Evolutionary conservation across 1,140 invertebrate genomes (phyloP).

Genomic region (Homalodisca vitripennis): DNA sequence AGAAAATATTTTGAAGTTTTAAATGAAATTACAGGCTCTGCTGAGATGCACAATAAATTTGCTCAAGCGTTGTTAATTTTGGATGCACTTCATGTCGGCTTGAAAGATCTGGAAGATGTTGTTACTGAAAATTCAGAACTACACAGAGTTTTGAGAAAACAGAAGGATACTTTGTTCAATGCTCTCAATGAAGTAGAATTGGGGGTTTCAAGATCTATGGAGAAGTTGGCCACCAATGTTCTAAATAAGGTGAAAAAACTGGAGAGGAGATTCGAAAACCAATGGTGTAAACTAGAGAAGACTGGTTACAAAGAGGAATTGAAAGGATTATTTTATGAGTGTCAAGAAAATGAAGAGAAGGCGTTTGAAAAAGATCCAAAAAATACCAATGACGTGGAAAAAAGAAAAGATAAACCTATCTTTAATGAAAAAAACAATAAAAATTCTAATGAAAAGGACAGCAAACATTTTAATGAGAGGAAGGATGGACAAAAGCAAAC

Average conservation of each 20-base stretch:
- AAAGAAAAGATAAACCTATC: not conserved
- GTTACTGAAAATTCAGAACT: slow-evolving; percentile 16
- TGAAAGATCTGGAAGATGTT: not conserved
- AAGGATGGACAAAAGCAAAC: not conserved
- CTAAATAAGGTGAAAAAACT: not conserved
- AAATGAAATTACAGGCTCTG: not conserved
- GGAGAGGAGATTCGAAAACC: not conserved
- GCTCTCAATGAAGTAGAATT: not conserved
- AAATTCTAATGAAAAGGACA: not conserved
- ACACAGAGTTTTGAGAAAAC: not conserved
- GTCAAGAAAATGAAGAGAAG: not conserved
- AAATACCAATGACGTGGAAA: no score
- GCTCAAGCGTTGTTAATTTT: slow-evolving; percentile 12
- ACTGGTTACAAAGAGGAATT: not conserved
- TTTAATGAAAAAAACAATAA: not conserved
- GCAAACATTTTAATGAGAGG: not conserved
- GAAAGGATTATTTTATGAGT: slow-evolving; percentile 17
- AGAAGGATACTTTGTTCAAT: not conserved
- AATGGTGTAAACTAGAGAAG: slow-evolving; percentile 10
- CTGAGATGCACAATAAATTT: not conserved
- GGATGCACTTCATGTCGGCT: not conserved
- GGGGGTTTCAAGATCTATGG: not conserved
- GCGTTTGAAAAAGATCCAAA: not conserved
- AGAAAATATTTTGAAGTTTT: not conserved
- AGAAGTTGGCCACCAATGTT: not conserved